Evolutionary conservation across 2,888 invertebrate species (phyloP).

Genomic region (Cerceris rybyensis): DNA sequence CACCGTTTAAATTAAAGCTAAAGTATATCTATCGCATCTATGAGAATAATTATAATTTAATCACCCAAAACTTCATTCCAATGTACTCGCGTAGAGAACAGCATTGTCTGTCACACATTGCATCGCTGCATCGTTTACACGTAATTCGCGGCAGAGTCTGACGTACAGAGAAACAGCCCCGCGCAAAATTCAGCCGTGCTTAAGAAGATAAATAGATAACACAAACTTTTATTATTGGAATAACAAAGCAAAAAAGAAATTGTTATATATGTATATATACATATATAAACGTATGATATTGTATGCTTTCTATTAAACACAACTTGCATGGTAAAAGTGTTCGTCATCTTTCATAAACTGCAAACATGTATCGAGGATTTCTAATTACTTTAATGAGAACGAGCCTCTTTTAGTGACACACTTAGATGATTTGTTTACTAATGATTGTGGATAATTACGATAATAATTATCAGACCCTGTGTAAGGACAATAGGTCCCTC

Average conservation of each 20-base stretch:
- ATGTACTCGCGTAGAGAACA: too few species aligned
- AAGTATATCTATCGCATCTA: too few species aligned
- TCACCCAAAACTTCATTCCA: too few species aligned
- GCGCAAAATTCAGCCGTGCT: neutral
- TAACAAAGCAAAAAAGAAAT: neutral
- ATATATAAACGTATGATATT: constrained; percentile 15
- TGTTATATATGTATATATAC: constrained; percentile 3
- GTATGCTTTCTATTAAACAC: constrained; percentile 45
- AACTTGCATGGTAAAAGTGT: constrained; percentile 39
- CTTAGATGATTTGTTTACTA: constrained; percentile 50
- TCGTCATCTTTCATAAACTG: constrained; percentile 40
- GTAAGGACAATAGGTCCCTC: constrained; percentile 52
- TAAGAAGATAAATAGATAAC: constrained; percentile 4
- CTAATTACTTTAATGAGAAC: constrained; percentile 29
- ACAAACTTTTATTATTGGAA: constrained; percentile 19
- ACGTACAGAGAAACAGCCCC: too few species aligned
- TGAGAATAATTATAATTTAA: too few species aligned
- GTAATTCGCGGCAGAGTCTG: too few species aligned
- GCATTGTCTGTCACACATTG: too few species aligned
- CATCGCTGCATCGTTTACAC: too few species aligned
- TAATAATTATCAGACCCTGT: constrained; percentile 47
- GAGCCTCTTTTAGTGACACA: constrained; percentile 41
- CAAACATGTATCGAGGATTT: constrained; percentile 37
- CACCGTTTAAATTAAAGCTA: too few species aligned
- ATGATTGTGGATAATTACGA: constrained; percentile 42